Percentiles rank a stretch among this genome's conserved stretches.
Conservation (phyloP, 2,797 vertebrate genomes). For the Myiotriccus ornatus region DNA sequence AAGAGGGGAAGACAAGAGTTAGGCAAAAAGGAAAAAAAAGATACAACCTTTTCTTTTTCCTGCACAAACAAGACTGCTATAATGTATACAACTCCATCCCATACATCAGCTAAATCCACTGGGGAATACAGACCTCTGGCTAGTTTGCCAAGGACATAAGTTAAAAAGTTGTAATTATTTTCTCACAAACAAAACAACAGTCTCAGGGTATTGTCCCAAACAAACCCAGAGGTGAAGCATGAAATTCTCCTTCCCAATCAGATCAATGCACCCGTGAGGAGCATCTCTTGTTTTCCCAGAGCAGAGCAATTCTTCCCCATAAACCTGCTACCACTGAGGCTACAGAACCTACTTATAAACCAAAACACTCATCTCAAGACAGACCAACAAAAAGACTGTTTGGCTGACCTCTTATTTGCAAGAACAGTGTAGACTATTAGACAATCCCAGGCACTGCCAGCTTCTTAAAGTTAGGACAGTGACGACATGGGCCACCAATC, state of each 20-base stretch:
- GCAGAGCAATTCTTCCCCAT: rapidly evolving
- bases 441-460: not conserved
- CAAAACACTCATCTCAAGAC: not conserved
- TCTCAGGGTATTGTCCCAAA: not conserved
- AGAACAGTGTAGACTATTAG: not conserved
- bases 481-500: not conserved
- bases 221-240: not conserved
- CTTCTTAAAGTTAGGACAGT: not conserved
- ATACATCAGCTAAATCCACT: not conserved
- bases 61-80: not conserved
- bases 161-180: not conserved
- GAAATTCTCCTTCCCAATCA: not conserved
- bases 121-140: not conserved
- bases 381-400: not conserved
- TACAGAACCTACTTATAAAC: not conserved
- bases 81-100: not conserved
- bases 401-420: not conserved
- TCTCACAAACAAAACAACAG: not conserved
- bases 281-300: rapidly evolving
- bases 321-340: not conserved
- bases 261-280: not conserved
- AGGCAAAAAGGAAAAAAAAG: not conserved
- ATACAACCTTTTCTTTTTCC: not conserved
- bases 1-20: not conserved
- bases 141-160: not conserved